These are phyloP conservation scores for Lophura swinhoii DNA, from an alignment of 2,797 vertebrate species.

Conservation along the genomic window DNA sequence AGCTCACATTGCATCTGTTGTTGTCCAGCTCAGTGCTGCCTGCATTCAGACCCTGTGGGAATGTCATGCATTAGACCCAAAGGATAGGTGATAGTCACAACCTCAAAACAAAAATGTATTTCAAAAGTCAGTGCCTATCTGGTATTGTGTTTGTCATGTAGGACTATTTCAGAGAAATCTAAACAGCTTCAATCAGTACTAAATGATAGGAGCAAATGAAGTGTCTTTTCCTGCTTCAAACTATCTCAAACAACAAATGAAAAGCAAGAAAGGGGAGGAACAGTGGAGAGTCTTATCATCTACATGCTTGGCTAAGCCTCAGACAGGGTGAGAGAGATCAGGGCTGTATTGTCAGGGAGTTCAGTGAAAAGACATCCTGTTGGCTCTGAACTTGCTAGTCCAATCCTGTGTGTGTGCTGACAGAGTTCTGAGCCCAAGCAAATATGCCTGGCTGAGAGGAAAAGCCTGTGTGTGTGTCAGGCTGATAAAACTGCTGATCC, in stretches of 20 bases:
- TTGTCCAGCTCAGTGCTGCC: background rate
- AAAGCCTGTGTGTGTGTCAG: background rate
- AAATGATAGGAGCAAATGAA: background rate
- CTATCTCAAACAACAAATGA: background rate
- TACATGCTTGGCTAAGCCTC: constrained; percentile 38
- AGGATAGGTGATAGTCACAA: background rate
- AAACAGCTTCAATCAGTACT: background rate
- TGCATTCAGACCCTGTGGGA: background rate
- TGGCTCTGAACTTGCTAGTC: constrained; percentile 37
- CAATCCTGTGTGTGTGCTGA: background rate
- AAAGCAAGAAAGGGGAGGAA: background rate
- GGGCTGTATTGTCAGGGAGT: constrained; percentile 2
- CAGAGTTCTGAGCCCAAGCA: background rate
- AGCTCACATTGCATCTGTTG: background rate
- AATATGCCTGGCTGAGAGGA: background rate
- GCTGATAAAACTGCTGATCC: constrained; percentile 56
- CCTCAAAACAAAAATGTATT: background rate
- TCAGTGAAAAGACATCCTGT: constrained; percentile 15
- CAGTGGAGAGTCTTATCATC: background rate
- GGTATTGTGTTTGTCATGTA: background rate
- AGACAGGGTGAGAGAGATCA: constrained; percentile 14
- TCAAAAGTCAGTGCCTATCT: background rate
- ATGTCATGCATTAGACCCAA: background rate
- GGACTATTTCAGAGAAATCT: background rate
- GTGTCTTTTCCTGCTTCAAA: background rate